Evolutionary conservation across 2,888 invertebrate genomes (phyloP), one percentile per base, ranked within the genome.

Genomic region (Rotaria socialis): DNA sequence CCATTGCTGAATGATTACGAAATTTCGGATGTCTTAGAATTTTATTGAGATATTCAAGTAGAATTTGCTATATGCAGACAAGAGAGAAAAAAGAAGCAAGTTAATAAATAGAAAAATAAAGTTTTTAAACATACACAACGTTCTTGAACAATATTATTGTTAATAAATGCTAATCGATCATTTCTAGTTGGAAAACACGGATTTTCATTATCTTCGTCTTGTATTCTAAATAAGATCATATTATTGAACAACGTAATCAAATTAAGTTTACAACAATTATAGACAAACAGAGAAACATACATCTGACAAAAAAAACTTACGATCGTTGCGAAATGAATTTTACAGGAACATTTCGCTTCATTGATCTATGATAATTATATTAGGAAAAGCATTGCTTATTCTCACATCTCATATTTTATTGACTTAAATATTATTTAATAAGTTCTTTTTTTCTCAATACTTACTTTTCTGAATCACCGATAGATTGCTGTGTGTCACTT

Each of bases 401-500:
- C 52, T 52, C 4, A 52, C 5, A 56, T 56, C 56, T 56, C 8
- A 2, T 14, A 35, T 19, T 67, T 0, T 27, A 67, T 67, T 27
- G 16, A 27, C 6, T 2, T 4, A 35, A 14, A 4, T 67, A 7
- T 5, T 11, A 14, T 67, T 24, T 6, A 10, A 8, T 58, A 8
- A 27, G 6, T 67, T 67, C 19, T 67, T 35, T 67, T 1, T 67
- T 5, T 11, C 3, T 19, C 16, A 74, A 24, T 14, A 24, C 56
- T 58, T 86, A 86, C 86, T 86, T 86, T 22, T 85, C 85, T 55
- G 85, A 75, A 50, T 85, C 85, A 84, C 75, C 43, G 27, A 58
- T 60, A 8, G 86, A 80, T 19, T 55, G 50, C 14, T 75, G 75
- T n/a, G 75, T 41, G 16, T 86, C 60, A 35, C 56, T 14, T 80